phyloP scores from a whole-genome alignment of 2,113 vertebrate genomes.

The Thamnaconus septentrionalis region DNA sequence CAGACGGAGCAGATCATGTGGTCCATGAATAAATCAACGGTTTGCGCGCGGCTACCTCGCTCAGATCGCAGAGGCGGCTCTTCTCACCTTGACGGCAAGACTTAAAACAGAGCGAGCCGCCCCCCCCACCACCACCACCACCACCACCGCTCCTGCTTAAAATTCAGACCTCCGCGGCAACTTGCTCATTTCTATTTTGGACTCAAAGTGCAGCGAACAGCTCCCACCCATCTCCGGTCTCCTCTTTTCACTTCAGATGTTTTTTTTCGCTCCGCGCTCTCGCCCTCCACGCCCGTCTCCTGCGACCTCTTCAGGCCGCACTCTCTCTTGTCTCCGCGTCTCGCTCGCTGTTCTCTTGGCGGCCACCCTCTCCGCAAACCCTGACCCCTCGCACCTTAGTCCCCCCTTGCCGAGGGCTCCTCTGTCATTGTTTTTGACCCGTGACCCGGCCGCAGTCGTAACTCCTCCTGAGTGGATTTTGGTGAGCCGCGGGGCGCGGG shows the following conservation, averaged over 20 bases:
- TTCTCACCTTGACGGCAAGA: conserved; percentile 3
- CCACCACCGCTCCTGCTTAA: conserved; percentile 29
- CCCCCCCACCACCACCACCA: conserved; percentile 18
- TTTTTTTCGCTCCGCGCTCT: conserved; percentile 24
- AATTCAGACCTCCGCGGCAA: conserved; percentile 41
- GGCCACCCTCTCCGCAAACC: conserved; percentile 10
- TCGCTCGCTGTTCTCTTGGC: conserved; percentile 12
- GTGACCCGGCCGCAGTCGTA: conserved; percentile 6
- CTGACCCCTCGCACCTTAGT: neutral
- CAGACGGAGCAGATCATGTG: too few relatives aligned
- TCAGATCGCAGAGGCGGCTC: neutral
- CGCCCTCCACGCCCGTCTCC: conserved; percentile 32
- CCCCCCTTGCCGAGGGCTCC: conserved; percentile 1
- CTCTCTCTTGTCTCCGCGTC: conserved; percentile 39
- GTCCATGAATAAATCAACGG: too few relatives aligned
- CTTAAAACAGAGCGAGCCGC: conserved; percentile 6
- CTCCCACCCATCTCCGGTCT: conserved; percentile 50
- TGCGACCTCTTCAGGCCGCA: conserved; percentile 47
- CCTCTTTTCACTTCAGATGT: conserved; percentile 44
- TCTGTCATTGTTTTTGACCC: conserved; percentile 25
- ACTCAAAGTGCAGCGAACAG: conserved; percentile 17
- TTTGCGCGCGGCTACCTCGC: too few relatives aligned
- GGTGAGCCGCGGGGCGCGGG: conserved; percentile 1
- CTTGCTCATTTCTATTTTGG: conserved; percentile 40
- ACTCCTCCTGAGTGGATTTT: neutral